Base-by-base conservation (phyloP, 2,888 invertebrate species). In the Gari tellinella region DNA sequence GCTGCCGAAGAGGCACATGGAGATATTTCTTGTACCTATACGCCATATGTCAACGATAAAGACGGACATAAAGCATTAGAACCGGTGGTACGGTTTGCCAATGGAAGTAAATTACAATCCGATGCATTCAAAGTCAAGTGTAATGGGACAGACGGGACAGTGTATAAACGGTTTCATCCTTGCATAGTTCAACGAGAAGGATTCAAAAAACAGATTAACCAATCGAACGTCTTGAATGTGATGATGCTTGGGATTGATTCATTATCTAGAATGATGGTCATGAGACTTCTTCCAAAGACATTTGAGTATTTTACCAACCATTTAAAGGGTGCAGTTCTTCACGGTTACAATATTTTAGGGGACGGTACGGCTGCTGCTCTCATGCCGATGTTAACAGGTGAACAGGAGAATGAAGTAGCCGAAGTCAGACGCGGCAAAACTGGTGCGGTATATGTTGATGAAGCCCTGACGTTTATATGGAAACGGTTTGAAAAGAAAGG, bases 241-340 rank as follows among this genome's bases (percentile, higher is more conserved):
- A 91, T 97, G 0, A 96, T 97, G 93, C 94, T 97, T 77, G 97
- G 97, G 0, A 96, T 96, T 85, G 98, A 98, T 92, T 97, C 98
- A 0, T 92, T 98, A 0, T 96, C 97, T 0, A 94, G 95, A 55
- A 95, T 96, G 92, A 95, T 96, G 17, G 91, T 90, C 88, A 77
- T 88, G 57, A 76, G 92, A 10, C 84, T 86, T 46, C 63, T 92
- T 23, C 91, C 91, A 0, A 82, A 86, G 52, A 81, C 89, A n/a
- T 81, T 89, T 62, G 68, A 83, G 8, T 91, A 88, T 72, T 88
- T 91, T 57, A 78, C 83, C 3, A 65, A 86, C 14, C 53, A 49
- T 7, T 80, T 91, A 5, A 87, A 86, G 10, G 90, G 88, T 1
- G 68, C 86, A 1, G 12, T 96, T 96, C 86, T 97, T 14, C 93